Conservation (phyloP, 1,140 invertebrate genomes). For the Laodelphax striatellus region DNA sequence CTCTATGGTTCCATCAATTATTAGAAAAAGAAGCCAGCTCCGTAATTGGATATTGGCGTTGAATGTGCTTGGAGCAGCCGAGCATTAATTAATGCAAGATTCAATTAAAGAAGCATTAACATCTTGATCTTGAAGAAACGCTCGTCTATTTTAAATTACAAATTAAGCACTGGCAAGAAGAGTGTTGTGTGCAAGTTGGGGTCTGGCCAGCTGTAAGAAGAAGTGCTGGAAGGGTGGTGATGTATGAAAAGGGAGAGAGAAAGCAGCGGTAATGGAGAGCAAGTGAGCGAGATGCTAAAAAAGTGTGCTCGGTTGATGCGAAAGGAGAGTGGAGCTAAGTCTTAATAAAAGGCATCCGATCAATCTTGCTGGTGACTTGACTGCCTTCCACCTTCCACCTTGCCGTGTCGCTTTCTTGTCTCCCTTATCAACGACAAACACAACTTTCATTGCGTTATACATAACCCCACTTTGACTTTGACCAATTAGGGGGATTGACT, state of each 20-base stretch:
- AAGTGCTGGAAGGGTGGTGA: too few species aligned
- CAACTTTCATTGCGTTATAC: too few species aligned
- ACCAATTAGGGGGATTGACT: too few species aligned
- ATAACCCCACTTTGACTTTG: too few species aligned
- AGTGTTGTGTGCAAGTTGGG: not conserved
- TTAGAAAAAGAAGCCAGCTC: too few species aligned
- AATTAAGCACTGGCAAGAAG: not conserved
- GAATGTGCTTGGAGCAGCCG: too few species aligned
- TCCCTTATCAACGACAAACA: too few species aligned
- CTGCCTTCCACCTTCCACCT: too few species aligned
- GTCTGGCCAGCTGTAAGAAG: not conserved
- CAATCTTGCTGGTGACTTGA: not conserved
- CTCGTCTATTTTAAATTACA: slow-evolving; percentile 3
- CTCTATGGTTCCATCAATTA: too few species aligned
- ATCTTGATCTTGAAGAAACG: not conserved
- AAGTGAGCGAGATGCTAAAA: not conserved
- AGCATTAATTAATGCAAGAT: not conserved
- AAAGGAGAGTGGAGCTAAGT: not conserved
- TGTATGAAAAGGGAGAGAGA: too few species aligned
- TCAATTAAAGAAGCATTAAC: slow-evolving; percentile 1
- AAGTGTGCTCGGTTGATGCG: not conserved
- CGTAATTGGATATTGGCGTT: too few species aligned
- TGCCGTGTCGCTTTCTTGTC: too few species aligned
- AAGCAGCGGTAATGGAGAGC: not conserved
- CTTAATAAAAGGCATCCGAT: not conserved